These are phyloP conservation scores for Maconellicoccus hirsutus DNA, from an alignment of 1,140 invertebrate species.

Conservation along the genomic window DNA sequence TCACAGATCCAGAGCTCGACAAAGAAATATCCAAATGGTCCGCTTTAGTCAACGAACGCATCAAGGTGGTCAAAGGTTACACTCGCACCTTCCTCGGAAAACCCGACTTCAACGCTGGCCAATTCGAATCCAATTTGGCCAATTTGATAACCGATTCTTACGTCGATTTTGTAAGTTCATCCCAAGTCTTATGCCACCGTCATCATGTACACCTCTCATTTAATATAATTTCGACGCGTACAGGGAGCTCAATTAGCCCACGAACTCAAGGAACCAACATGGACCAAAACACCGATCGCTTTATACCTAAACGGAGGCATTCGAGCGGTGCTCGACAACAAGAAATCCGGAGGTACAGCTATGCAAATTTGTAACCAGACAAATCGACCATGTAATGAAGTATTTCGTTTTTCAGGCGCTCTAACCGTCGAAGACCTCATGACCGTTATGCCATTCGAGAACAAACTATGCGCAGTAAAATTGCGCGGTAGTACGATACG, in stretches of 20 bases:
- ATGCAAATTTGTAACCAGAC: too few species aligned
- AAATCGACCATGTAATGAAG: too few species aligned
- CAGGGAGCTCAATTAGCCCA: not conserved
- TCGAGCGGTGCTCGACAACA: not conserved
- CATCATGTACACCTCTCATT: too few species aligned
- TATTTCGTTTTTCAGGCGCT: slow-evolving; percentile 38
- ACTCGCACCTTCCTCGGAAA: slow-evolving; percentile 53
- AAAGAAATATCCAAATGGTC: not conserved
- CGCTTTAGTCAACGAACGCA: not conserved
- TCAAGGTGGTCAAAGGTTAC: slow-evolving; percentile 39
- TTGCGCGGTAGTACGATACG: slow-evolving; percentile 35
- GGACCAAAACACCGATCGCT: not conserved
- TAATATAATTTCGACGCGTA: not conserved
- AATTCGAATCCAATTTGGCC: slow-evolving; percentile 68
- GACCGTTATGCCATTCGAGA: slow-evolving; percentile 45
- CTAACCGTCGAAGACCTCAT: slow-evolving; percentile 45
- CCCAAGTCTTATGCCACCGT: too few species aligned
- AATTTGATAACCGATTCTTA: slow-evolving; percentile 69
- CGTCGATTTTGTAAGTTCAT: slow-evolving; percentile 39
- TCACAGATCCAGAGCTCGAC: not conserved
- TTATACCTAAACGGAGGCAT: not conserved
- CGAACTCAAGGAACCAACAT: not conserved
- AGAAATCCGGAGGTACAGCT: not conserved
- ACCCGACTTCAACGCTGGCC: slow-evolving; percentile 46
- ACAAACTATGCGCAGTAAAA: slow-evolving; percentile 38